Conservation (phyloP, 2,113 vertebrate genomes). For the Prolemur simus region DNA sequence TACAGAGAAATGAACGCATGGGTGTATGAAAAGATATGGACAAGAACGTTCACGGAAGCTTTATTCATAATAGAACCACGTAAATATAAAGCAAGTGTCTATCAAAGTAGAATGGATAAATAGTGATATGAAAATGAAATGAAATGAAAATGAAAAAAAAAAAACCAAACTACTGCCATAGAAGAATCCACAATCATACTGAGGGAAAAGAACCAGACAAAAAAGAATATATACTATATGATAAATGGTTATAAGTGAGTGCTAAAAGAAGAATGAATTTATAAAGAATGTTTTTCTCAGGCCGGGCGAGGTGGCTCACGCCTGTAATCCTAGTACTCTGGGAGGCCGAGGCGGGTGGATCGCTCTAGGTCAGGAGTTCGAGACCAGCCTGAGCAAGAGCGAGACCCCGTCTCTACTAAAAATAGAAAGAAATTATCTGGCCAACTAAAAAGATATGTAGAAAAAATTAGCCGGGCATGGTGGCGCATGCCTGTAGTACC, state of each 20-base stretch:
- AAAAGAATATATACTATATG: background rate
- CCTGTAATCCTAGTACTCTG: no score
- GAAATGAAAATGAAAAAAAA: conserved; percentile 28
- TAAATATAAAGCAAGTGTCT: background rate
- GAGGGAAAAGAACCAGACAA: background rate
- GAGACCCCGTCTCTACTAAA: no score
- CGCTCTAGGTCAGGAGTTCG: no score
- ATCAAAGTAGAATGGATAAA: background rate
- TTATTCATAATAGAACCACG: background rate
- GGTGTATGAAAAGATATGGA: background rate
- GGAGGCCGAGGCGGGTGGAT: no score
- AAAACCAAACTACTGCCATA: background rate
- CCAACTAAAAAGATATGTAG: no score
- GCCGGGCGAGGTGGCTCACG: no score
- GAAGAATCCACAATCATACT: background rate
- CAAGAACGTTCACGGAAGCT: background rate
- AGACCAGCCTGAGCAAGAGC: no score
- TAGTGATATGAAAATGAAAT: background rate
- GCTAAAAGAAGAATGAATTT: background rate
- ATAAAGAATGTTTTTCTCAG: background rate
- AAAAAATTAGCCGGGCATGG: no score
- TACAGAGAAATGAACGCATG: background rate
- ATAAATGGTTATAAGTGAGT: background rate
- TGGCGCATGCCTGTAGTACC: no score
- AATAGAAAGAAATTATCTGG: no score